A percentile compares a stretch with the other conserved stretches of the same genome.
These are phyloP conservation scores for Bolborhynchus lineola DNA, from an alignment of 2,113 vertebrate genomes.

Conservation along the genomic window DNA sequence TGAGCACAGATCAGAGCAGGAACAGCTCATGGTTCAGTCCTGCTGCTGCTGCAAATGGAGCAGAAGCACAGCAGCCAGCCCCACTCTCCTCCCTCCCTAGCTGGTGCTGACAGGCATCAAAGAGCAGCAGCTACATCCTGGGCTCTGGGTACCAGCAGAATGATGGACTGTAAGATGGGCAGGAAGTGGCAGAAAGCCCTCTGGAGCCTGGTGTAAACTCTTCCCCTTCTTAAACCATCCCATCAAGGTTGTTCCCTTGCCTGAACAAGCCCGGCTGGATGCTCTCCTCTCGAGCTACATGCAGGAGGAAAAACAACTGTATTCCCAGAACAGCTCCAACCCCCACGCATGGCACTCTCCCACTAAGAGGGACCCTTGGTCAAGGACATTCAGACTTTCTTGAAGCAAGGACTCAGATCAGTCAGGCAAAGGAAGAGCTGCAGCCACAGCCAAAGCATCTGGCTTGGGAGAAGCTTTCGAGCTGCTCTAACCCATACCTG, in stretches of 20 bases:
- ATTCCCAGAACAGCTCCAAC: not conserved
- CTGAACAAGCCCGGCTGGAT: not conserved
- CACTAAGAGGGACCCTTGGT: not conserved
- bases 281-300: not conserved
- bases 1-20: not conserved
- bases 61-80: not conserved
- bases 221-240: not conserved
- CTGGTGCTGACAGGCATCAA: not conserved
- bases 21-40: not conserved
- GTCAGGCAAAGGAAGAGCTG: not conserved
- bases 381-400: not conserved
- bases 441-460: not conserved
- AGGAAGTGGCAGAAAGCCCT: not conserved
- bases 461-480: not conserved
- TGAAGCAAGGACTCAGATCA: not conserved
- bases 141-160: not conserved
- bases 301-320: not conserved
- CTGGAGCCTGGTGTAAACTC: not conserved
- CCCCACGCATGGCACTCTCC: not conserved
- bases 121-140: not conserved
- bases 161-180: rapidly evolving
- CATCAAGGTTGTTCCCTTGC: not conserved
- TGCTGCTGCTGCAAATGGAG: not conserved
- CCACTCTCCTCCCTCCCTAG: not conserved
- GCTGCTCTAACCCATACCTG: rapidly evolving